Percentiles rank a stretch among this genome's conserved stretches.
Conservation (phyloP, 2,797 vertebrate species). For the Thaleichthys pacificus region DNA sequence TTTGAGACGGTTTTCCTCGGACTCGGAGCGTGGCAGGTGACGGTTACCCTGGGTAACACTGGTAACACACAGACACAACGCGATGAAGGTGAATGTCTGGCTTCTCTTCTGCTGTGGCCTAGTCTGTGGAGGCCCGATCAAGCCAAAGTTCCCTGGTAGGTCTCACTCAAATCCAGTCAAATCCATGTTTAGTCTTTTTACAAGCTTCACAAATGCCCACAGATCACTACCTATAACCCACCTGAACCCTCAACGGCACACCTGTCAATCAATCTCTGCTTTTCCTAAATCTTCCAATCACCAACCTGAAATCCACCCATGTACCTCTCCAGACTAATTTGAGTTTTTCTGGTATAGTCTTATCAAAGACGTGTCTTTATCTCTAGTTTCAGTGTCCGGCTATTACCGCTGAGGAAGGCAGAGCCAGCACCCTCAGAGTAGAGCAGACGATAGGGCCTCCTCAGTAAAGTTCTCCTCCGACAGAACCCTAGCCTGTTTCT, state of each 20-base stretch:
- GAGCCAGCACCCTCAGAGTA: no score
- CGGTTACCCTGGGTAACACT: conserved; percentile 28
- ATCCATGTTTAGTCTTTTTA: not conserved
- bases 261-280: conserved; percentile 6
- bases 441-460: no score
- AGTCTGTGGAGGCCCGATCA: conserved; percentile 38
- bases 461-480: no score
- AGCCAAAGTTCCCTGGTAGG: conserved; percentile 72
- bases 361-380: not conserved
- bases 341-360: not conserved
- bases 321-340: not conserved
- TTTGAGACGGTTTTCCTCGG: conserved; percentile 25
- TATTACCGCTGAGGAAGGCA: no score
- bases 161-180: conserved; percentile 7
- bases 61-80: conserved; percentile 42
- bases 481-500: no score
- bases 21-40: conserved; percentile 41
- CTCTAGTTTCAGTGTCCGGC: not conserved
- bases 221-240: no score
- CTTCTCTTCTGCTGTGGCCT: conserved; percentile 58
- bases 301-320: not conserved
- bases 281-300: not conserved
- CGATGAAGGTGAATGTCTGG: conserved; percentile 60
- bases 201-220: no score
- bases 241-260: not conserved